Conservation (phyloP, 2,113 vertebrate genomes). For the Thamnaconus septentrionalis region DNA sequence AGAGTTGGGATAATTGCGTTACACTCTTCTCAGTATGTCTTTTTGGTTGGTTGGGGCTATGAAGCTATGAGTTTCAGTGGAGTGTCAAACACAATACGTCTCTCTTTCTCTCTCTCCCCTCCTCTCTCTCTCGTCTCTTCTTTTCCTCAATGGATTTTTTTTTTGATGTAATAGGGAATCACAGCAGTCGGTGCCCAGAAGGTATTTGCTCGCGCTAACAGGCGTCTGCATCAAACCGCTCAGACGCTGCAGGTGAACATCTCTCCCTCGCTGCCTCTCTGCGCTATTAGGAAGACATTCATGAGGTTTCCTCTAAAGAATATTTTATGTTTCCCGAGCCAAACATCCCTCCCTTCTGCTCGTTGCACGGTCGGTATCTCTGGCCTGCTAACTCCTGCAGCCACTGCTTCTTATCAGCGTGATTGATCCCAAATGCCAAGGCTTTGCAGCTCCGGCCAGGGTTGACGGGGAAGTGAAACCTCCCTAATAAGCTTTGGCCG, state of each 20-base stretch:
- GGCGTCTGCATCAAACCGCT: constrained; percentile 22
- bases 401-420: constrained; percentile 37
- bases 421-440: constrained; percentile 62
- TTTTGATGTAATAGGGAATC: not conserved
- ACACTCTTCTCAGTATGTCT: constrained; percentile 6
- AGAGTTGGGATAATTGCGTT: constrained; percentile 41
- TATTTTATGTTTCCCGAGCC: constrained; percentile 5
- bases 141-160: too few species aligned
- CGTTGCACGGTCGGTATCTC: constrained; percentile 29
- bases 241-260: constrained; percentile 17
- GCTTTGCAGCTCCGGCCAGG: constrained; percentile 36
- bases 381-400: constrained; percentile 31
- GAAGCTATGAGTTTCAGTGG: constrained; percentile 24
- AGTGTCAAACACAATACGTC: not conserved
- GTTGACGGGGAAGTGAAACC: constrained; percentile 23
- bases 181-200: constrained; percentile 30
- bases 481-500: constrained; percentile 60
- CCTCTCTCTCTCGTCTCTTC: not conserved
- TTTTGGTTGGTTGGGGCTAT: constrained; percentile 36
- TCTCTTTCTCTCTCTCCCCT: constrained; percentile 13
- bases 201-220: constrained; percentile 22
- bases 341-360: not conserved
- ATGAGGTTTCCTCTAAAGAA: not conserved
- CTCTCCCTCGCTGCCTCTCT: not conserved
- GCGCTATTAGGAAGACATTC: too few species aligned